These are phyloP conservation scores for Torymus aiolomorphi DNA, from an alignment of 2,888 invertebrate genomes.

Conservation along the genomic window DNA sequence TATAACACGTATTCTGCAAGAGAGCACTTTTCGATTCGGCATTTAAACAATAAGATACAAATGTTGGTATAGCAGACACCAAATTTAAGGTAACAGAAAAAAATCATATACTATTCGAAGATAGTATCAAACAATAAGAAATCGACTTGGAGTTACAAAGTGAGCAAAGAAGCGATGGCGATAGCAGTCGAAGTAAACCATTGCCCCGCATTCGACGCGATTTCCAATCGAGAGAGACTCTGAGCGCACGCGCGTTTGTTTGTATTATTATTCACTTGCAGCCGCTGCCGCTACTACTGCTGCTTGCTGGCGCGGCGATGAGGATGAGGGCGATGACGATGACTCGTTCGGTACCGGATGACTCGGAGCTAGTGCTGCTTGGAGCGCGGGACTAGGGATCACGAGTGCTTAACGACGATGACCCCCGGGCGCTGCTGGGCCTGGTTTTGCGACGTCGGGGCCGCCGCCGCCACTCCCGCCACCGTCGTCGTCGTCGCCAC, in stretches of 20 bases:
- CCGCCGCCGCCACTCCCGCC: slow-evolving; percentile 88
- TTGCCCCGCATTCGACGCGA: too few species aligned
- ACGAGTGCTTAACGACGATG: slow-evolving; percentile 90
- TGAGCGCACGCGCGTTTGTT: too few species aligned
- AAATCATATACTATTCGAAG: too few species aligned
- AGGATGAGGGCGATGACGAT: slow-evolving; percentile 8
- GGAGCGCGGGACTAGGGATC: slow-evolving; percentile 70
- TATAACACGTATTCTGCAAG: not conserved
- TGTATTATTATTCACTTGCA: too few species aligned
- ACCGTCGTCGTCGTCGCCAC: slow-evolving; percentile 15
- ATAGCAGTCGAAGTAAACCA: too few species aligned
- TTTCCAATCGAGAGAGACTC: too few species aligned
- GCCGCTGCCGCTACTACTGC: not conserved
- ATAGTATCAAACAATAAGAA: too few species aligned
- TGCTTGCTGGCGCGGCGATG: not conserved
- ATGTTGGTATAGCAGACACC: too few species aligned
- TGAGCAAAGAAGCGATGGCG: too few species aligned
- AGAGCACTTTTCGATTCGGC: not conserved
- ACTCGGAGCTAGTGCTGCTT: slow-evolving; percentile 60
- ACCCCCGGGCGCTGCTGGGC: slow-evolving; percentile 85
- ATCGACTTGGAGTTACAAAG: too few species aligned
- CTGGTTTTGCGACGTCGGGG: slow-evolving; percentile 75
- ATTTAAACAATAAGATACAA: too few species aligned
- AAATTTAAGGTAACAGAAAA: too few species aligned
- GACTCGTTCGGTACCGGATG: slow-evolving; percentile 23